Base-by-base conservation (phyloP, 1,140 invertebrate species). In the Cepaea nemoralis region DNA sequence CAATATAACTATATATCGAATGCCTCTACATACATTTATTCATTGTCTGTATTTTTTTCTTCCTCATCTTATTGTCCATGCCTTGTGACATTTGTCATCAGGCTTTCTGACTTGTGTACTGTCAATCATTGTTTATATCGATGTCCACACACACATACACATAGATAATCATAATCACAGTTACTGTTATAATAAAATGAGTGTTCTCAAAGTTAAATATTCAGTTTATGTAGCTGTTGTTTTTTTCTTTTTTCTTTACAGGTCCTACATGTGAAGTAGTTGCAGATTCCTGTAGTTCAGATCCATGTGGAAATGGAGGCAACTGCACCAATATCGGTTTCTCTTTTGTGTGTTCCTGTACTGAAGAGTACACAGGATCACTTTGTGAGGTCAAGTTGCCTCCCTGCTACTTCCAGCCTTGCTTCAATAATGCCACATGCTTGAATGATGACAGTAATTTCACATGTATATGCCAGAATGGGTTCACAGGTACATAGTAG, bases 351-450 rank as follows among this genome's bases (percentile, higher is more conserved):
- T 89, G 88, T 83, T 31, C 48, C 0, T 89, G 88, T 83, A 37
- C 80, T n/a, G 35, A 27, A 40, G 80, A 76, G 12, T 87, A 81
- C 78, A 85, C 83, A 39, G 88, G 88, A 33, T 42, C 69, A n/a
- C 70, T 42, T 0, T 89, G 88, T 85, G 84, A 85, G 66, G 77
- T 77, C 12, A n/a, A 77, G 24, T 76, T 86, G 16, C 82, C 77
- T 42, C 73, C 84, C 8, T 89, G 88, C 82, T 77, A 59, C 48
- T 85, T 80, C n/a, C 94, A 95, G 85, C 94, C 95, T 0, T 98
- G 97, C 90, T 92, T 94, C 71, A 97, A 98, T 91, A 96, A 96
- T 24, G 97, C 95, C 31, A 96, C 95, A 63, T 98, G 97, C 92
- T 93, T 96, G 31, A 50, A 81, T n/a, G 16, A 75, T 55, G 55